phyloP scores from a whole-genome alignment of 2,888 invertebrate species.

The Epinotia brunnichana region DNA sequence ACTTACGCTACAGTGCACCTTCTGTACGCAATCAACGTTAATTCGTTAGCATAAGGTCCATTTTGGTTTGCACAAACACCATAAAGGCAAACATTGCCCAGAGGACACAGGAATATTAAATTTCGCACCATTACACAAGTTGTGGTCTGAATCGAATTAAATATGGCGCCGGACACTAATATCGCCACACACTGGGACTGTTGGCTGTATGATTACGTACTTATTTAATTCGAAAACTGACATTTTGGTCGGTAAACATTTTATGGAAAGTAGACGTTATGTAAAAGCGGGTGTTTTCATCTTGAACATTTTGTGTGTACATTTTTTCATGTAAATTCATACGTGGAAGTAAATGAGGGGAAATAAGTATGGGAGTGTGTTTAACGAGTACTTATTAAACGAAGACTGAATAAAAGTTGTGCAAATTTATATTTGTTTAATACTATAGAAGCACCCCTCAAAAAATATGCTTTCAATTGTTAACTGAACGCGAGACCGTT shows the following conservation, averaged over 20 bases:
- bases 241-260: neutral
- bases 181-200: neutral
- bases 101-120: conserved; percentile 29
- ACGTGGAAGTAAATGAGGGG: no score
- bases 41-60: neutral
- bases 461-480: no score
- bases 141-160: conserved; percentile 15
- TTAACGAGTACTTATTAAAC: no score
- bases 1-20: neutral
- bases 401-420: no score
- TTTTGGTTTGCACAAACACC: neutral
- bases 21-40: neutral
- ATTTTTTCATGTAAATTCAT: no score
- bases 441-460: no score
- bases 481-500: no score
- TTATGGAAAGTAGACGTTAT: neutral
- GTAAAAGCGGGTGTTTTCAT: neutral
- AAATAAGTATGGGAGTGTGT: no score
- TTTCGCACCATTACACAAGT: conserved; percentile 6
- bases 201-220: conserved; percentile 12
- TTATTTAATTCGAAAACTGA: conserved; percentile 16
- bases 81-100: conserved; percentile 15
- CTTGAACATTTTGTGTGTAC: neutral
- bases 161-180: conserved; percentile 17
- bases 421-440: no score